Percentiles rank a stretch among this genome's conserved stretches.
phyloP scores from a whole-genome alignment of 2,797 vertebrate species.

The Zonotrichia albicollis region DNA sequence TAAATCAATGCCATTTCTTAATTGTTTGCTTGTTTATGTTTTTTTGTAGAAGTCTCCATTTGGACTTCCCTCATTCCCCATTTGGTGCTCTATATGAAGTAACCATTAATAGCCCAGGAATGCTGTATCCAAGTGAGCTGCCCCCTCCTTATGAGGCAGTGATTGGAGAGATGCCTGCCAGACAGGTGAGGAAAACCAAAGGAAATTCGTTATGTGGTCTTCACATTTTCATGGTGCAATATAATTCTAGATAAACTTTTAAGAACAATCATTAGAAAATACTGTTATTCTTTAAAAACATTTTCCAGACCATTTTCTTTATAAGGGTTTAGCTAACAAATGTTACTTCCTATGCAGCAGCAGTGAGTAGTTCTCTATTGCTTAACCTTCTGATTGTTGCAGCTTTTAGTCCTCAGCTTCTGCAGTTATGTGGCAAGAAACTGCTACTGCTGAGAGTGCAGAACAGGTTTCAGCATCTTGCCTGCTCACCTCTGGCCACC shows the following conservation, averaged over 20 bases:
- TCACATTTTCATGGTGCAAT: neutral
- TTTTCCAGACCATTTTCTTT: neutral
- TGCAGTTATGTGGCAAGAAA: neutral
- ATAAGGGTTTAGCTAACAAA: neutral
- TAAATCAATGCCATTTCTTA: neutral
- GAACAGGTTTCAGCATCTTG: neutral
- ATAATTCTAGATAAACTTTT: neutral
- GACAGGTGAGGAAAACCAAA: slow-evolving; percentile 83
- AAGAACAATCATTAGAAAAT: neutral
- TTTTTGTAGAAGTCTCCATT: slow-evolving; percentile 84
- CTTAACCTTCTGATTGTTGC: neutral
- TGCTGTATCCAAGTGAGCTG: slow-evolving; percentile 91
- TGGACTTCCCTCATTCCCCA: slow-evolving; percentile 91
- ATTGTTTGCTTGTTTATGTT: neutral
- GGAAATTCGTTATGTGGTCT: neutral
- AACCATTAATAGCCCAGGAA: slow-evolving; percentile 91
- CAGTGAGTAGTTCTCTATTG: neutral
- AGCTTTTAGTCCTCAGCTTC: neutral
- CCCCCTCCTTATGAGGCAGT: slow-evolving; percentile 97
- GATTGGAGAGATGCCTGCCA: slow-evolving; percentile 84
- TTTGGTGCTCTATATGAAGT: slow-evolving; percentile 92
- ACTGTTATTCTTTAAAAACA: neutral
- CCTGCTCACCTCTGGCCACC: neutral
- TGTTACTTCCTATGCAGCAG: neutral
- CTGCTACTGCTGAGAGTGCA: neutral